Percentiles rank a stretch among this genome's conserved stretches.
Evolutionary conservation across 2,113 vertebrate species (phyloP).

Genomic region (Microtus ochrogaster): DNA sequence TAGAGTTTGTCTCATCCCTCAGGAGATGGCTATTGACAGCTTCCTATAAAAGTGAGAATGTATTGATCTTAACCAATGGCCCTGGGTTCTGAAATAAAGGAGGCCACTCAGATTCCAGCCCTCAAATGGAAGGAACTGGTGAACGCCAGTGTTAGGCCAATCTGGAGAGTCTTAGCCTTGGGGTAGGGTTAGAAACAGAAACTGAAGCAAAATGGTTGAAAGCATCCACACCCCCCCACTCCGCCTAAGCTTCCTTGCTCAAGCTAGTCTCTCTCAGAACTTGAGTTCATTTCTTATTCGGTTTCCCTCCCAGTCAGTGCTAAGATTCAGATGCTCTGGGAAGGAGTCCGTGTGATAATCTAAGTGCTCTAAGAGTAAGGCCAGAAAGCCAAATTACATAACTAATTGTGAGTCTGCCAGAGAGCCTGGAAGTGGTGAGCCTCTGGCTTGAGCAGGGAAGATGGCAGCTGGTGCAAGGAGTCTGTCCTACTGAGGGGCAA

Average conservation of each 20-base stretch:
- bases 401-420: conserved; percentile 69
- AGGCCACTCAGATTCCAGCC: rapidly evolving
- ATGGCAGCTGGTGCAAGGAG: neutral
- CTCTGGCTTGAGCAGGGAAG: conserved; percentile 66
- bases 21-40: neutral
- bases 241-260: conserved; percentile 7
- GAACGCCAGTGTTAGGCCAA: neutral
- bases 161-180: conserved; percentile 61
- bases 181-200: conserved; percentile 62
- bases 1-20: conserved; percentile 29
- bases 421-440: conserved; percentile 74
- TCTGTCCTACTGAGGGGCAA: neutral
- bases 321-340: conserved; percentile 79
- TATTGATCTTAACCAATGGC: neutral
- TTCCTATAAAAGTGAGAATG: neutral
- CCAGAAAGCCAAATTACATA: conserved; percentile 79
- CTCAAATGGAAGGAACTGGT: neutral
- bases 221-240: neutral
- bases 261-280: conserved; percentile 57
- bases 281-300: conserved; percentile 78
- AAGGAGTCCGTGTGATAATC: conserved; percentile 80
- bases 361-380: conserved; percentile 80
- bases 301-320: conserved; percentile 73
- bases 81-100: neutral
- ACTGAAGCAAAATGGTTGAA: conserved; percentile 63